A percentile compares a stretch with the other conserved stretches of the same genome.
phyloP scores from a whole-genome alignment of 2,888 invertebrate genomes.

The Stenchaetothrips biformis region DNA sequence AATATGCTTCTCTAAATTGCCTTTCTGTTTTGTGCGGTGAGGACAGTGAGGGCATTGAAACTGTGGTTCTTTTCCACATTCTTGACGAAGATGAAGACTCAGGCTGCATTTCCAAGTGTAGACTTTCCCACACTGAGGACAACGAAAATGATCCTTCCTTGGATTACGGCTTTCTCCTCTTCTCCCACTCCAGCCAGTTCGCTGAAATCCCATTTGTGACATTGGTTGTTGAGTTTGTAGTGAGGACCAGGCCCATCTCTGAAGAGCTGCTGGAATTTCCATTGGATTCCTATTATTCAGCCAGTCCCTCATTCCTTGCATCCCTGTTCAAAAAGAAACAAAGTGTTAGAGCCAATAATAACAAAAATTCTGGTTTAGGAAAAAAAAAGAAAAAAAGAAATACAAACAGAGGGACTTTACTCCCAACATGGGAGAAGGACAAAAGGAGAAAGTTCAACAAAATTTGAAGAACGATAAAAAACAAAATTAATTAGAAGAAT shows the following conservation, averaged over 20 bases:
- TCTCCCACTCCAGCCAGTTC: constrained; percentile 8
- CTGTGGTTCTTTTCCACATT: constrained; percentile 45
- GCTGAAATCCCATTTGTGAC: neutral
- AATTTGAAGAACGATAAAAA: too few relatives aligned
- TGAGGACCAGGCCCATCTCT: constrained; percentile 6
- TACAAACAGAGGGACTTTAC: neutral
- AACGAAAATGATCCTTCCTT: constrained; percentile 19
- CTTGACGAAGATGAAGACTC: constrained; percentile 44
- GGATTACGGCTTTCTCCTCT: constrained; percentile 15
- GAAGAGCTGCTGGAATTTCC: neutral
- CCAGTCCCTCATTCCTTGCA: constrained; percentile 6
- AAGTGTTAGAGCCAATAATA: neutral
- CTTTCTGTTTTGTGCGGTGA: constrained; percentile 44
- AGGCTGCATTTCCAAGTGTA: constrained; percentile 39
- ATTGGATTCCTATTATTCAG: neutral
- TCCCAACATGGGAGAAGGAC: too few relatives aligned
- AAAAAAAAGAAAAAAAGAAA: neutral
- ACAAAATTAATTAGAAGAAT: too few relatives aligned
- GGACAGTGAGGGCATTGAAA: constrained; percentile 45
- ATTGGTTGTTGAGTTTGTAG: neutral
- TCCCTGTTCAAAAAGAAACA: neutral
- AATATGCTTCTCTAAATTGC: constrained; percentile 44
- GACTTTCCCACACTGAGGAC: constrained; percentile 38
- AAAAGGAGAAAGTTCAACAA: too few relatives aligned
- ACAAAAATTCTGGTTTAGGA: neutral